These are phyloP conservation scores for Scotopteryx bipunctaria DNA, from an alignment of 2,888 invertebrate genomes.

Conservation along the genomic window DNA sequence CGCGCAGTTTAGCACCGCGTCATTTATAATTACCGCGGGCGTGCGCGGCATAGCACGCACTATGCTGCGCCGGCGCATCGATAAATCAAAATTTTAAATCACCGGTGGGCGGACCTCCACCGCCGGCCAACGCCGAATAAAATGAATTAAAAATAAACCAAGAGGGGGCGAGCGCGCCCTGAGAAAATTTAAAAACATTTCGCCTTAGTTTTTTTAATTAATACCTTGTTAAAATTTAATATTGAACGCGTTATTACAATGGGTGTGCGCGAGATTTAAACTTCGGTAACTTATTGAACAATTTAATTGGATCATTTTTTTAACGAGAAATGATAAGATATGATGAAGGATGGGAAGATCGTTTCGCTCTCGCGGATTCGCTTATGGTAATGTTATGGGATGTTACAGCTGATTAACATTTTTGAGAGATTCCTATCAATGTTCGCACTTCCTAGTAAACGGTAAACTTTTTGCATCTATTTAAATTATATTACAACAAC, in stretches of 20 bases:
- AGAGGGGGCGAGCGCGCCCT: conserved; percentile 75
- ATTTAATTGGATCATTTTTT: conserved; percentile 80
- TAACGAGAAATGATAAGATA: conserved; percentile 76
- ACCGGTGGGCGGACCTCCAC: conserved; percentile 78
- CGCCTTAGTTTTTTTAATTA: conserved; percentile 84
- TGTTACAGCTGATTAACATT: conserved; percentile 14
- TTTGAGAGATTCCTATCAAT: conserved; percentile 19
- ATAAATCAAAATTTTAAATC: conserved; percentile 84
- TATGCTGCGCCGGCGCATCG: conserved; percentile 60
- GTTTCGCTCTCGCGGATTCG: conserved; percentile 59
- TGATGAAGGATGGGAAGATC: conserved; percentile 65
- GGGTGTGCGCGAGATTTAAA: conserved; percentile 80
- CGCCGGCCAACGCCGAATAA: conserved; percentile 79
- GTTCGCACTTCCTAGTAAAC: conserved; percentile 24
- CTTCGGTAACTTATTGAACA: conserved; percentile 79
- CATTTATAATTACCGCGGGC: conserved; percentile 80
- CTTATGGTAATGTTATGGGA: conserved; percentile 32
- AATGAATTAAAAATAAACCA: conserved; percentile 82
- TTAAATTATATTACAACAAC: not conserved
- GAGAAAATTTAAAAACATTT: conserved; percentile 82
- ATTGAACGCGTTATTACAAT: conserved; percentile 82
- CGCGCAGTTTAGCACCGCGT: conserved; percentile 82
- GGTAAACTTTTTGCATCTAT: conserved; percentile 1
- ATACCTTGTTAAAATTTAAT: conserved; percentile 84
- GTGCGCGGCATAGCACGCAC: conserved; percentile 55